Base-by-base conservation (phyloP, 2,113 vertebrate genomes). In the Seriola quinqueradiata region DNA sequence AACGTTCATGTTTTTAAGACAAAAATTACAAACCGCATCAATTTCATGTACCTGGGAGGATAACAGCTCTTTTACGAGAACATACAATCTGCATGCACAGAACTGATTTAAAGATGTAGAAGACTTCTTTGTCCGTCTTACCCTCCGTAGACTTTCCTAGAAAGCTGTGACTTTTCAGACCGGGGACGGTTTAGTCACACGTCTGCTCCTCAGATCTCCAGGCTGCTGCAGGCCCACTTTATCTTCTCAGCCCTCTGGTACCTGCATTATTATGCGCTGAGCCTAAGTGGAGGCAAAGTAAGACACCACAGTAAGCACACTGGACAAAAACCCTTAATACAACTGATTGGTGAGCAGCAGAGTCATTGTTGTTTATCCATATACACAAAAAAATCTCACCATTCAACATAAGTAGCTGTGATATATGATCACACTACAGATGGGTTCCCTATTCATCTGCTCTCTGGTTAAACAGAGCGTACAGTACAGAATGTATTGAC, bases 211-310 rank as follows among this genome's bases (percentile, higher is more conserved):
- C 60, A 44, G 80, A 87, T 87, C 84, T 81, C 13, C 63, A 40
- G 69, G 84, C 79, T 81, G 80, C 76, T 72, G 61, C 58, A 79
- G 84, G 65, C 82, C 82, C 67, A 82, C 71, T 89, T 90, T 60
- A 34, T 12, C 59, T 61, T 10, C 21, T 65, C 64, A 48, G 1
- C 82, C 81, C 80, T 57, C 54, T 17, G 10, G 46, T 60, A 75
- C 23, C 38, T 72, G 38, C 40, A 40, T 40, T 58, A 52, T 44
- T n/a, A 70, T 75, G 50, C 54, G 11, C 21, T 11, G 21, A 81
- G 67, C 63, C 32, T 11, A 13, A 42, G 17, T 50, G 8, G 28
- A 70, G 17, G 17, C 12, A 28, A 36, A 25, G 74, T 21, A 52
- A 77, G 10, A 28, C 60, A 54, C 65, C 28, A 16, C 34, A 55